phyloP scores from a whole-genome alignment of 2,888 invertebrate species.

The Drepanosiphum platanoidis region DNA sequence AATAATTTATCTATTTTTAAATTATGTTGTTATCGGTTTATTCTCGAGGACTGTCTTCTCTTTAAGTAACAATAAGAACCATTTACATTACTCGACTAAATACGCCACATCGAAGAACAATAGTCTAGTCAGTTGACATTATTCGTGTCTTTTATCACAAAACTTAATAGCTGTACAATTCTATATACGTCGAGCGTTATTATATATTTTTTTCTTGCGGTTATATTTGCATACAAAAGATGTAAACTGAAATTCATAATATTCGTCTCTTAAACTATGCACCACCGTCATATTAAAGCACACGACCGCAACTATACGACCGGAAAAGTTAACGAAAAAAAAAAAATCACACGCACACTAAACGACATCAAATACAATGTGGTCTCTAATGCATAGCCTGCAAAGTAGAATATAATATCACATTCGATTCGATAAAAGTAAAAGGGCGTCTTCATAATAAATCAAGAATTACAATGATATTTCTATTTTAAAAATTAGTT shows the following conservation, averaged over 20 bases:
- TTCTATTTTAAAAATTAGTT: too few relatives aligned
- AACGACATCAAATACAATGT: too few relatives aligned
- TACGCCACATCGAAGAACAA: constrained; percentile 17
- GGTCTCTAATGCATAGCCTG: too few relatives aligned
- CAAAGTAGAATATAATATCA: too few relatives aligned
- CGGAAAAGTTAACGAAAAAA: not conserved
- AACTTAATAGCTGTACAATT: not conserved
- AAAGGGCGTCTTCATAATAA: too few relatives aligned
- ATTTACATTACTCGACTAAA: not conserved
- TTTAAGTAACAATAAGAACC: not conserved
- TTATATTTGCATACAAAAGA: constrained; percentile 4
- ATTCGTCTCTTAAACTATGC: not conserved
- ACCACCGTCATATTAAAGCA: not conserved
- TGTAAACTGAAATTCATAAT: not conserved
- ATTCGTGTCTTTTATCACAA: not conserved
- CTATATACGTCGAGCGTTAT: not conserved
- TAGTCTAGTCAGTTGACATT: not conserved
- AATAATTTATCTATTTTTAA: not conserved
- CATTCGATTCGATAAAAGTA: too few relatives aligned
- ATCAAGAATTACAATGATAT: too few relatives aligned
- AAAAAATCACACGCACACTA: not conserved
- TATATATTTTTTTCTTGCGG: not conserved
- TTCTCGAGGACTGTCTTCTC: not conserved
- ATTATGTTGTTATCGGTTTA: not conserved
- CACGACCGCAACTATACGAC: not conserved